A percentile compares a stretch with the other conserved stretches of the same genome.
phyloP scores from a whole-genome alignment of 2,797 vertebrate species.

The Phataginus tetradactyla region DNA sequence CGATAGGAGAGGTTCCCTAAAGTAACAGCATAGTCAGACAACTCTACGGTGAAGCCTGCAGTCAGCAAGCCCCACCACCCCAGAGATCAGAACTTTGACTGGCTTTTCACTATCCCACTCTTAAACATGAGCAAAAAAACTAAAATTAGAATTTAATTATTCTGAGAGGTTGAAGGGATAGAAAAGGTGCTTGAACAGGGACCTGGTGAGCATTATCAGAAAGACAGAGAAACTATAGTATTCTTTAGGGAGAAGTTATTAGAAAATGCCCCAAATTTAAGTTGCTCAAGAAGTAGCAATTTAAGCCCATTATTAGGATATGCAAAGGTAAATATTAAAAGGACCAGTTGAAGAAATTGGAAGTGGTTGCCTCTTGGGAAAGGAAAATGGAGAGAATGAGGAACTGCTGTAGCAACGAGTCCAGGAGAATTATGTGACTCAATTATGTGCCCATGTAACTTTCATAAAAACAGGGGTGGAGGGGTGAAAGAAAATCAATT shows the following conservation, averaged over 20 bases:
- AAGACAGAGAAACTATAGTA: neutral
- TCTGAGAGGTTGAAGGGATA: neutral
- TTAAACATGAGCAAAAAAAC: neutral
- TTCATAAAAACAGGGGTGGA: neutral
- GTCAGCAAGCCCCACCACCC: neutral
- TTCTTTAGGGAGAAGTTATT: neutral
- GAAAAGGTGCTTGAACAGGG: neutral
- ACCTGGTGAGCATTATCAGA: neutral
- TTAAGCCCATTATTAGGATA: neutral
- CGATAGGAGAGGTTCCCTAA: neutral
- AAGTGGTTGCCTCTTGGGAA: neutral
- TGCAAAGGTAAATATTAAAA: conserved; percentile 33
- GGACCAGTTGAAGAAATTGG: neutral
- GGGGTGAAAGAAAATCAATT: neutral
- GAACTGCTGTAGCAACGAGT: neutral
- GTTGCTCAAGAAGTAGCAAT: neutral
- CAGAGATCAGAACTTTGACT: neutral
- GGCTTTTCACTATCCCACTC: neutral
- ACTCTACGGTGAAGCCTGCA: neutral
- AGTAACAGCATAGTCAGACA: neutral
- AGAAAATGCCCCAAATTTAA: conserved; percentile 36
- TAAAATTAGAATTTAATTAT: neutral
- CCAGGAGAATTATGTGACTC: neutral
- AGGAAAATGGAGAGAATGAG: neutral
- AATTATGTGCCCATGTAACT: neutral